Percentiles rank a stretch among this genome's conserved stretches.
Evolutionary conservation across 2,888 invertebrate species (phyloP).

Genomic region (Aelia acuminata): DNA sequence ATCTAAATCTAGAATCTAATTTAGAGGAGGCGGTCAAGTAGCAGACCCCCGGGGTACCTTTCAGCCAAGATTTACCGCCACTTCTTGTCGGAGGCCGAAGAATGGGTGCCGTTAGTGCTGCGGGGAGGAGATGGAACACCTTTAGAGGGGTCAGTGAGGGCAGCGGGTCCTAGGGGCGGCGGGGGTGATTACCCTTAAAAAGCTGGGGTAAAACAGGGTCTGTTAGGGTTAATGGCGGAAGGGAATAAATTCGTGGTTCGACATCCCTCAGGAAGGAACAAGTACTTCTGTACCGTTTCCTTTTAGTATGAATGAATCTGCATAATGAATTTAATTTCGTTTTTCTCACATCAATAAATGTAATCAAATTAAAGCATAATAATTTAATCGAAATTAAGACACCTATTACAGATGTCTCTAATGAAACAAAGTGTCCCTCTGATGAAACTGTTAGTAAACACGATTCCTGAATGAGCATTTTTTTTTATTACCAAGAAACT

Average conservation of each 20-base stretch:
- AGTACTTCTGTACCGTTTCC: not conserved
- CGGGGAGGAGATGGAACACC: slow-evolving; percentile 27
- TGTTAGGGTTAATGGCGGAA: not conserved
- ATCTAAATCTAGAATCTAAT: slow-evolving; percentile 43
- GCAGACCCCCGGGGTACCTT: slow-evolving; percentile 35
- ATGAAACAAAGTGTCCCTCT: too few relatives aligned
- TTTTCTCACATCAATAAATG: too few relatives aligned
- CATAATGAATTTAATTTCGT: not conserved
- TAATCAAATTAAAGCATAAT: too few relatives aligned
- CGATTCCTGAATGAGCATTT: too few relatives aligned
- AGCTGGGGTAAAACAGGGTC: not conserved
- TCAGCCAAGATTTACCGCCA: slow-evolving; percentile 47
- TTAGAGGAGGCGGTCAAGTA: slow-evolving; percentile 44
- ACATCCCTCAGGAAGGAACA: not conserved
- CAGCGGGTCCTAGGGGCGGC: not conserved
- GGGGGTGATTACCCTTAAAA: slow-evolving; percentile 35
- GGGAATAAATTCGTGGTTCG: not conserved
- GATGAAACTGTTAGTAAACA: too few relatives aligned
- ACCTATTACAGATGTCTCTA: too few relatives aligned
- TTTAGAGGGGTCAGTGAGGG: not conserved
- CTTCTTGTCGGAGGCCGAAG: slow-evolving; percentile 20
- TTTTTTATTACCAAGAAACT: too few relatives aligned
- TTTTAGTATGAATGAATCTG: not conserved
- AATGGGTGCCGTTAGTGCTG: slow-evolving; percentile 33
- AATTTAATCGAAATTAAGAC: too few relatives aligned